Conservation (phyloP, 2,888 invertebrate genomes). For the Ctena decussata region DNA sequence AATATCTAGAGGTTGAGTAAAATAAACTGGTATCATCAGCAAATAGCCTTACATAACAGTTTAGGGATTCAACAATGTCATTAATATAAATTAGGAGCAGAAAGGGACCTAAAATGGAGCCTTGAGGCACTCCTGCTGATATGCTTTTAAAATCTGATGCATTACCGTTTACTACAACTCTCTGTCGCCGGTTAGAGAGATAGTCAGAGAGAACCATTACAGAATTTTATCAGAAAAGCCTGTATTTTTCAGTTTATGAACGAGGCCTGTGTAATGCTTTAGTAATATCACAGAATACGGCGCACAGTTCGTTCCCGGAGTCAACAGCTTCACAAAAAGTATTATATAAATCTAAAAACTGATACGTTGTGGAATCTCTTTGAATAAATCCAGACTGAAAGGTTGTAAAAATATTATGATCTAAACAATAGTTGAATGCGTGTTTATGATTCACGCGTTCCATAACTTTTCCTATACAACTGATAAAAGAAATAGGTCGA, state of each 20-base stretch:
- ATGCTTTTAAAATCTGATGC: neutral
- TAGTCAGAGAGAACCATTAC: neutral
- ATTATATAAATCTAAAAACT: neutral
- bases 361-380: neutral
- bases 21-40: neutral
- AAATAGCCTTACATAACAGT: neutral
- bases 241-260: neutral
- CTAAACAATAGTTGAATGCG: neutral
- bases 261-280: neutral
- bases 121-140: neutral
- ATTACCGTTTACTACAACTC: neutral
- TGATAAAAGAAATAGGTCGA: neutral
- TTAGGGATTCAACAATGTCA: neutral
- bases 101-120: neutral
- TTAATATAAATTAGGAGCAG: neutral
- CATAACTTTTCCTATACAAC: neutral
- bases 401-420: neutral
- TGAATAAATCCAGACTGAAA: neutral
- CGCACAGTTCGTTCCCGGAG: neutral
- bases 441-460: neutral
- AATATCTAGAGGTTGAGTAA: too few species aligned
- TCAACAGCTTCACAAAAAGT: neutral
- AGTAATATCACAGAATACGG: neutral
- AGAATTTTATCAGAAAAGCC: neutral
- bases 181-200: neutral